Evolutionary conservation across 1,140 invertebrate genomes (phyloP).

Genomic region (Eumaeus atala): DNA sequence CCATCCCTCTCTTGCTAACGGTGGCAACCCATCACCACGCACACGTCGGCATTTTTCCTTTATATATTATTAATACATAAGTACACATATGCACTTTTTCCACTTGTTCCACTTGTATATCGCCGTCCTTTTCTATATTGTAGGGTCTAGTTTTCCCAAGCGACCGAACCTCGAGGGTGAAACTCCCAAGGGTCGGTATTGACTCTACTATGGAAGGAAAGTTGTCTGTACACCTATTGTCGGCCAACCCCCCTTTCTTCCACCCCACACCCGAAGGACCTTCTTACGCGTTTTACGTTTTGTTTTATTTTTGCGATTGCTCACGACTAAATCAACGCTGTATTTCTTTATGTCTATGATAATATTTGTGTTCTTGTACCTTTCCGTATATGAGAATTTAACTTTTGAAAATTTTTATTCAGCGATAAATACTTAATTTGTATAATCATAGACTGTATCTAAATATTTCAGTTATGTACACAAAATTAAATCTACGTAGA

Average conservation of each 20-base stretch:
- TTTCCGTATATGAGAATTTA: no score
- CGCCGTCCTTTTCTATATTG: conserved; percentile 68
- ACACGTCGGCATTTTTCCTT: conserved; percentile 71
- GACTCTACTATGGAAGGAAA: conserved; percentile 70
- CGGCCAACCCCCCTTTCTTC: conserved; percentile 39
- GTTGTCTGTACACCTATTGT: conserved; percentile 73
- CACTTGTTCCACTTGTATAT: conserved; percentile 34
- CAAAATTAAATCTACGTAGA: no score
- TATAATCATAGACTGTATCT: no score
- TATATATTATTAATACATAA: conserved; percentile 74
- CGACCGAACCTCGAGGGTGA: conserved; percentile 68
- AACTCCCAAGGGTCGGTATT: conserved; percentile 72
- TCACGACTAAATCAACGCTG: conserved; percentile 22
- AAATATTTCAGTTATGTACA: no score
- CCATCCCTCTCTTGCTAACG: conserved; percentile 70
- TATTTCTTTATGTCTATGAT: no score
- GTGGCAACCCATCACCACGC: conserved; percentile 68
- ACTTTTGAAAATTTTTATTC: no score
- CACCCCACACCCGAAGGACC: conserved; percentile 45
- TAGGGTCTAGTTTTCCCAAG: conserved; percentile 73
- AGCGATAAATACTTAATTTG: no score
- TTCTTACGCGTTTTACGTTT: conserved; percentile 70
- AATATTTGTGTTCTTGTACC: no score
- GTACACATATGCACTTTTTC: conserved; percentile 53
- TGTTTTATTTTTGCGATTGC: conserved; percentile 48